Evolutionary conservation across 2,113 vertebrate species (phyloP), one percentile per base, ranked within the genome.

Genomic region (Carassius auratus): DNA sequence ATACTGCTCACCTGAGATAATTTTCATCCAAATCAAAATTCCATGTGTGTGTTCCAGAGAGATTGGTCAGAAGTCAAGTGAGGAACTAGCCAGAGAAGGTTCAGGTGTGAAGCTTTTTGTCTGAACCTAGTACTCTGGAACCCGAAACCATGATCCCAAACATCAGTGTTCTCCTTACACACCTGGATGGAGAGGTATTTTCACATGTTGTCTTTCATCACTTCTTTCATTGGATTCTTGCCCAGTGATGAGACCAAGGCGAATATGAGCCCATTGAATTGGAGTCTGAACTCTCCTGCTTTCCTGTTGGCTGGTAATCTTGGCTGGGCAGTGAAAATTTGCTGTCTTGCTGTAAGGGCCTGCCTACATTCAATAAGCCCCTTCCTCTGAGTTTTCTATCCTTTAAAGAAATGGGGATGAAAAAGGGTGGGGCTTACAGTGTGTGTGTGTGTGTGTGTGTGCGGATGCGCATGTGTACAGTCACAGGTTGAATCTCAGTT

Each of bases 111-210:
- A 96, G 90, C 26, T 99, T 99, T 90, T 90, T 99, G 84, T 94
- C 95, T 0, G 97, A 98, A 87, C 94, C 99, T 0, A 87, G 96
- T 19, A 91, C 96, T 45, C 91, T 92, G 57, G 90, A 96, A 52
- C 97, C 98, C 12, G 91, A 95, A 33, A 79, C 94, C 66, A 94
- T 99, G 90, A 93, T 99, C 48, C 96, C 96, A 82, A 96, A 96
- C 91, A 95, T 99, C 80, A 99, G 97, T 26, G 92, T 98, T 88
- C 92, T 99, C 1, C 90, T 99, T 80, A 93, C 92, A 82, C 96
- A 97, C 85, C 92, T 99, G 93, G 96, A 99, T 85, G 96, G 96
- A 89, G 98, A 99, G 95, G 98, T 99, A 93, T 23, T 30, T 30
- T 52, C 42, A 45, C 10, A 13, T 59, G 15, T 71, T 55, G 12